Conservation (phyloP, 2,113 vertebrate genomes). For the Lagopus leucura region DNA sequence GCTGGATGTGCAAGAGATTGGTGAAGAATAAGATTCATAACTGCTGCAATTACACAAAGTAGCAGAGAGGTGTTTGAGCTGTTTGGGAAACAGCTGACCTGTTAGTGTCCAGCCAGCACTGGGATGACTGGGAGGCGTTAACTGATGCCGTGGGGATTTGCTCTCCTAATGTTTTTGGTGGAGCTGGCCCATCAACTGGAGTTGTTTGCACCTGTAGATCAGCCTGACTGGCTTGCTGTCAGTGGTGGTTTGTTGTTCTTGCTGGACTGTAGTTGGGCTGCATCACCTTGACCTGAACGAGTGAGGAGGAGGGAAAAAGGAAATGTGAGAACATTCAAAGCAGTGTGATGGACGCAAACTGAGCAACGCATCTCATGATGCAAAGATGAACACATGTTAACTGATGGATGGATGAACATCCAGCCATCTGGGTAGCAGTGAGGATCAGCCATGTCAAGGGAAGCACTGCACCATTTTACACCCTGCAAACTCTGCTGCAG, state of each 20-base stretch:
- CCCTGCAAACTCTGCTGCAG: neutral
- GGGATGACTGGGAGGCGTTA: neutral
- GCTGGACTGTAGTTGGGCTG: neutral
- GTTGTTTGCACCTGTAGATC: neutral
- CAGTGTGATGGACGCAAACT: neutral
- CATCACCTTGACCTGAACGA: neutral
- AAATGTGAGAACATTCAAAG: neutral
- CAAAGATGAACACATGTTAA: neutral
- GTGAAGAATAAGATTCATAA: neutral
- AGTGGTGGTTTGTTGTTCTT: neutral
- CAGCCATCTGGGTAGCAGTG: neutral
- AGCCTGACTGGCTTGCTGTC: neutral
- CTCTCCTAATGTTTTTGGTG: slow-evolving; percentile 17
- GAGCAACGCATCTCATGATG: neutral
- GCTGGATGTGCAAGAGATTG: neutral
- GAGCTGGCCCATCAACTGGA: neutral
- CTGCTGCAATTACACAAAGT: neutral
- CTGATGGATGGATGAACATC: neutral
- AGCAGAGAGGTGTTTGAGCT: neutral
- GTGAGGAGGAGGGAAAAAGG: neutral
- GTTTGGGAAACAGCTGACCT: neutral
- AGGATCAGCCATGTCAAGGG: neutral
- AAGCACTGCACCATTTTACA: neutral
- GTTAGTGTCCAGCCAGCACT: neutral
- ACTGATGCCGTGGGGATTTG: neutral